Evolutionary conservation across 1,140 invertebrate species (phyloP), one percentile per base, ranked within the genome.

Genomic region (Drosophila prosaltans): DNA sequence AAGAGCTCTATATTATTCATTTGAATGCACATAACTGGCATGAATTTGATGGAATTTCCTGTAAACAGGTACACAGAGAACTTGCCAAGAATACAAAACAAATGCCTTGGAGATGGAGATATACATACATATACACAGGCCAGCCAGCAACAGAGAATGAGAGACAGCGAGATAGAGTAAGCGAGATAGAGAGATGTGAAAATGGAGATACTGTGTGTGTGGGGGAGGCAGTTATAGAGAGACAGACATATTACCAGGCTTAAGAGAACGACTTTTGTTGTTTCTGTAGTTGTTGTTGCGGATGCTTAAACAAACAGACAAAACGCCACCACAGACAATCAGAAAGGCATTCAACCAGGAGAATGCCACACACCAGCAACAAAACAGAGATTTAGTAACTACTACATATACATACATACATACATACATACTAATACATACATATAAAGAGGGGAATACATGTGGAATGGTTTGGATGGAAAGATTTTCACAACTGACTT

Each of bases 31-130:
- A 60, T 72, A 57, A 63, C 65, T 63, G 69, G 40, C 73, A 71
- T 61, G n/a, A 65, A 78, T 74, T 75, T 82, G 80, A 79, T 82
- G 80, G 80, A 79, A 83, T 80, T 80, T 79, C 71, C 74, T 77
- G 70, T 79, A 75, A 72, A 79, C 67, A 74, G 55, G 61, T 65
- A 68, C 78, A 57, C 51, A 69, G 65, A 81, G 62, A 41, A 65
- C 62, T 61, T 65, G 41, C 68, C 55, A 16, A 11, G 64, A 71
- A 72, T 60, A 43, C 32, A 74, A 48, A 51, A 30, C 30, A 32
- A 54, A 48, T 28, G 58, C 65, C 32, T 5, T 8, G 6, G 45
- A 51, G 21, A 51, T 51, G 45, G 21, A 51, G 45, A 51, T 51
- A 51, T 9, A 51, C 24, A 51, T 41, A 41, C n/a, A 16, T 16